A percentile compares a stretch with the other conserved stretches of the same genome.
Conservation (phyloP, 2,888 invertebrate genomes). For the Chrysina gloriosa region DNA sequence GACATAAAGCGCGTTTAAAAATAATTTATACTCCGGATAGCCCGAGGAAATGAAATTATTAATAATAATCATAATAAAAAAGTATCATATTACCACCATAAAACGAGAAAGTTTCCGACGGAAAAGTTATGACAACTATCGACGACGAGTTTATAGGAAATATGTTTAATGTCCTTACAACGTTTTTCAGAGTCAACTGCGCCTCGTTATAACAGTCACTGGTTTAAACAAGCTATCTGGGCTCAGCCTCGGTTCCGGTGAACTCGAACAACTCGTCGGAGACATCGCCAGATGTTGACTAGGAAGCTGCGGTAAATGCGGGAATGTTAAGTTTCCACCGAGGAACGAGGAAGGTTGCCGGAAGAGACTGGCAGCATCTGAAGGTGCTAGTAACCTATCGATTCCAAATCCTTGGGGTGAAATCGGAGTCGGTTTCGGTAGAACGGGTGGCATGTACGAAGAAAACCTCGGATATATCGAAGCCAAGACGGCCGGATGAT, state of each 20-base stretch:
- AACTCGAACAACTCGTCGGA: conserved; percentile 66
- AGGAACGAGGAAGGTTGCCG: conserved; percentile 66
- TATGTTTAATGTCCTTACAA: background rate
- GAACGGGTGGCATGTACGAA: conserved; percentile 68
- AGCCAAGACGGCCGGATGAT: conserved; percentile 71
- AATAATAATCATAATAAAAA: too few relatives aligned
- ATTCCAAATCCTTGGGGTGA: conserved; percentile 65
- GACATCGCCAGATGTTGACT: conserved; percentile 58
- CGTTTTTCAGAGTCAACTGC: conserved; percentile 52
- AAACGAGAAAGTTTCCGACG: background rate
- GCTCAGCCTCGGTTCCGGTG: conserved; percentile 60
- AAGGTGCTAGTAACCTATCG: conserved; percentile 59
- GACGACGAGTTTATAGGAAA: background rate
- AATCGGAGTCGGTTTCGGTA: conserved; percentile 68
- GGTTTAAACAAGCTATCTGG: conserved; percentile 61
- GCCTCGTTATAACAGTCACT: conserved; percentile 60
- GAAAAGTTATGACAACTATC: background rate
- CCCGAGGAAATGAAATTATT: too few relatives aligned
- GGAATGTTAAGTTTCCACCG: conserved; percentile 66
- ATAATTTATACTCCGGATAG: too few relatives aligned
- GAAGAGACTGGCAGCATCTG: conserved; percentile 61
- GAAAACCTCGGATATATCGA: conserved; percentile 77
- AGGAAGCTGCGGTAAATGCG: conserved; percentile 59
- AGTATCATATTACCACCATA: background rate
- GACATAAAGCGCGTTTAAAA: too few relatives aligned